Evolutionary conservation across 2,797 vertebrate genomes (phyloP).

Genomic region (Siniperca scherzeri): DNA sequence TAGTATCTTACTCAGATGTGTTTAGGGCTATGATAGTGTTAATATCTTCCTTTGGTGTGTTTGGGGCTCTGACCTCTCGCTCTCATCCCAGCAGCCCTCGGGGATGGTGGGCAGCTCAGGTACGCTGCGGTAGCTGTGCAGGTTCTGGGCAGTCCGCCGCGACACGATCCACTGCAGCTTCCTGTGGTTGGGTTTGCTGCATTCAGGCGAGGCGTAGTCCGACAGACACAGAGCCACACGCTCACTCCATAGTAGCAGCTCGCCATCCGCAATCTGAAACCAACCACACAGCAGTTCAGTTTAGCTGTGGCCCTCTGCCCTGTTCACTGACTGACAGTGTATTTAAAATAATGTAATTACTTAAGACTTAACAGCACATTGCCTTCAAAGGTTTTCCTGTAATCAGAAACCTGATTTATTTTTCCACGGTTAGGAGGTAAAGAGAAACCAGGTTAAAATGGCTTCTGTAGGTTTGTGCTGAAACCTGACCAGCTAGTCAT

Average conservation of each 20-base stretch:
- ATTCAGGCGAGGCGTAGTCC: constrained; percentile 95
- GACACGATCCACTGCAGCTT: constrained; percentile 98
- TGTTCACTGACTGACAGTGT: not conserved
- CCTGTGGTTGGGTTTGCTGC: constrained; percentile 95
- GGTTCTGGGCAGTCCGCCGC: constrained; percentile 93
- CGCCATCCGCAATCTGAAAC: constrained; percentile 90
- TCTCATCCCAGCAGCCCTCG: constrained; percentile 90
- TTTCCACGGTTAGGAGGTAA: constrained; percentile 22
- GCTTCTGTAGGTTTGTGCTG: not conserved
- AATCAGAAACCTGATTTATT: constrained; percentile 12
- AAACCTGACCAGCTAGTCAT: constrained; percentile 35
- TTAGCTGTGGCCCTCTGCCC: not conserved
- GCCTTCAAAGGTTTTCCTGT: not conserved
- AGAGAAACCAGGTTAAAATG: not conserved
- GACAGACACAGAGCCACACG: constrained; percentile 93
- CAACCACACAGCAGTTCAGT: constrained; percentile 18
- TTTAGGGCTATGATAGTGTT: not conserved
- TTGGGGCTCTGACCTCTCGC: constrained; percentile 86
- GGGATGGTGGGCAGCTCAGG: constrained; percentile 97
- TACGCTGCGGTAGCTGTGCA: constrained; percentile 93
- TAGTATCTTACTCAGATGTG: not conserved
- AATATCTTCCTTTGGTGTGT: not conserved
- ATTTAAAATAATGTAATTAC: constrained; percentile 22
- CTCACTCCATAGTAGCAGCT: constrained; percentile 92
- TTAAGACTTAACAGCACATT: not conserved